A percentile compares a stretch with the other conserved stretches of the same genome.
Evolutionary conservation across 2,888 invertebrate species (phyloP).

Genomic region (Eudemis profundana): DNA sequence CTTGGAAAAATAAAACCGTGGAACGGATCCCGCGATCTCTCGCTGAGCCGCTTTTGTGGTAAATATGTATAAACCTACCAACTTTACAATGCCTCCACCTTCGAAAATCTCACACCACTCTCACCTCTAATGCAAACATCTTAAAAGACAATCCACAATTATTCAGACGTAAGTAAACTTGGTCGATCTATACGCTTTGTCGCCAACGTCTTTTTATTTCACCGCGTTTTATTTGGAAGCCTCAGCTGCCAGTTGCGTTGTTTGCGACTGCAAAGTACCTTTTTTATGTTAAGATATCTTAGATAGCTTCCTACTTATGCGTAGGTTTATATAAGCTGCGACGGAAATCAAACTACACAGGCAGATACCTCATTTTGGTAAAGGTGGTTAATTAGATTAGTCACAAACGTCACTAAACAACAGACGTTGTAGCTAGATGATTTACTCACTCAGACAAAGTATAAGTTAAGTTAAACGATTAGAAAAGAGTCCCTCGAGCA

Average conservation of each 20-base stretch:
- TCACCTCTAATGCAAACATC: constrained; percentile 52
- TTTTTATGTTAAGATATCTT: constrained; percentile 43
- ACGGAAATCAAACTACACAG: not conserved
- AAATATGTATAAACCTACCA: constrained; percentile 83
- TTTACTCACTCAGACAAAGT: constrained; percentile 56
- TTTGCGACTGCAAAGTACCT: constrained; percentile 42
- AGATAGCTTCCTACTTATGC: constrained; percentile 29
- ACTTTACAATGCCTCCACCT: constrained; percentile 52
- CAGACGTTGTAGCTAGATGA: constrained; percentile 21
- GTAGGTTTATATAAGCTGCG: constrained; percentile 3
- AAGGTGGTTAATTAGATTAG: constrained; percentile 9
- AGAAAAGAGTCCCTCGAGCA: constrained; percentile 72
- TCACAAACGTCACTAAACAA: not conserved
- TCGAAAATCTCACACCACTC: constrained; percentile 49
- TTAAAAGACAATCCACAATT: constrained; percentile 25
- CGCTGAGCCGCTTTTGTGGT: constrained; percentile 85
- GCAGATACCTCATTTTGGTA: not conserved
- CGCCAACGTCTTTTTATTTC: constrained; percentile 81
- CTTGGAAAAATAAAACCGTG: constrained; percentile 84
- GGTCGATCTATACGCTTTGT: constrained; percentile 77
- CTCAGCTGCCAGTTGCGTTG: constrained; percentile 77
- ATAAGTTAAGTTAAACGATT: constrained; percentile 80
- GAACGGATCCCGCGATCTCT: constrained; percentile 82
- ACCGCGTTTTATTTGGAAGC: constrained; percentile 82
- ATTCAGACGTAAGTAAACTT: constrained; percentile 49